These are phyloP conservation scores for Morus bassanus DNA, from an alignment of 2,797 vertebrate genomes.

Conservation along the genomic window DNA sequence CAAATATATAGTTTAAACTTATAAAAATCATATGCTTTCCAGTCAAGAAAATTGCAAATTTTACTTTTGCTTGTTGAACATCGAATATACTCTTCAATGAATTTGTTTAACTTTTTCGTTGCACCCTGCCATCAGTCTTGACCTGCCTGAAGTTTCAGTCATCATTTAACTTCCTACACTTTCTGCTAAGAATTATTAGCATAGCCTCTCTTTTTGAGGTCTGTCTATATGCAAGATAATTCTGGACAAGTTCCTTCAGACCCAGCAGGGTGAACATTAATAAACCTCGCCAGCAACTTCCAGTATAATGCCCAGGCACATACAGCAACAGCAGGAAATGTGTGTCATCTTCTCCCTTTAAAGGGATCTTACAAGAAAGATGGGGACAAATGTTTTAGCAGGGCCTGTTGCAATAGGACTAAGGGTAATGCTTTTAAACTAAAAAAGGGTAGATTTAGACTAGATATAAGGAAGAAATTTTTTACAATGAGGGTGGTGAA, in stretches of 20 bases:
- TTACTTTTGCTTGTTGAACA: neutral
- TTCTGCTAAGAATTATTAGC: neutral
- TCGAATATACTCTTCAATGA: rapidly evolving
- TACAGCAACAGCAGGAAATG: neutral
- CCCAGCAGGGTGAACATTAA: neutral
- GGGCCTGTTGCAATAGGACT: neutral
- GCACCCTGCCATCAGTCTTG: neutral
- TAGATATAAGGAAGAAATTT: neutral
- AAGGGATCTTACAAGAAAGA: neutral
- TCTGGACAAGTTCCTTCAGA: neutral
- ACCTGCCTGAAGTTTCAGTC: neutral
- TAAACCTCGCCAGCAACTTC: neutral
- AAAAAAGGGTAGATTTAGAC: neutral
- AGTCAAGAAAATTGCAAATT: neutral
- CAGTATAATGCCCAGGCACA: neutral
- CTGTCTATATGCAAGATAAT: neutral
- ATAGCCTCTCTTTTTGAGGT: neutral
- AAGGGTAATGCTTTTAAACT: neutral
- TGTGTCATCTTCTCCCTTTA: neutral
- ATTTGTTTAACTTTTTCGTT: neutral
- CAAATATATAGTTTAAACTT: neutral
- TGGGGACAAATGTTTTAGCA: neutral
- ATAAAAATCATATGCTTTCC: neutral
- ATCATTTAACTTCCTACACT: neutral
- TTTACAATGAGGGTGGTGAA: neutral